phyloP scores from a whole-genome alignment of 2,888 invertebrate genomes.

The Pseudeuparius sepicola region DNA sequence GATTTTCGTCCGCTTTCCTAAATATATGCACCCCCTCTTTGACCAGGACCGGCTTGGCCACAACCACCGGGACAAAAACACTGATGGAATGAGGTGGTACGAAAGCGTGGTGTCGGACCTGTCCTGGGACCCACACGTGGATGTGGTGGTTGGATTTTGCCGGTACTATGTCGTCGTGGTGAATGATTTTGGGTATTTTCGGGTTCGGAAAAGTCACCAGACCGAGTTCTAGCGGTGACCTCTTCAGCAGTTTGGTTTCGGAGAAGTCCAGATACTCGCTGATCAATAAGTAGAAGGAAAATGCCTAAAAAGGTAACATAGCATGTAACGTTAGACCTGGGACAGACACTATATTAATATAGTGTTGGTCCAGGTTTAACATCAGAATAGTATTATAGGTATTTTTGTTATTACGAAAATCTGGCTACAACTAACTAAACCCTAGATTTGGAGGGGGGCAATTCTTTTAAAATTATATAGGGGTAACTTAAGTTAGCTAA shows the following conservation, averaged over 20 bases:
- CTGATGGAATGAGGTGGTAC: slow-evolving; percentile 20
- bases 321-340: too few species aligned
- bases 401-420: too few species aligned
- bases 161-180: slow-evolving; percentile 10
- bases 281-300: too few species aligned
- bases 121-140: slow-evolving; percentile 13
- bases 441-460: too few species aligned
- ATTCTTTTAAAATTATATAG: too few species aligned
- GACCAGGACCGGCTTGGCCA: slow-evolving; percentile 12
- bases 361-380: too few species aligned
- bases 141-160: slow-evolving; percentile 11
- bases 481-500: too few species aligned
- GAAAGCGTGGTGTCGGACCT: slow-evolving; percentile 16
- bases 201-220: slow-evolving; percentile 20
- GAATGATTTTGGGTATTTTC: slow-evolving; percentile 9
- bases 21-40: slow-evolving; percentile 2
- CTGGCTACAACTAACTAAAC: too few species aligned
- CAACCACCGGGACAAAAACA: slow-evolving; percentile 17
- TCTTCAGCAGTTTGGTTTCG: slow-evolving; percentile 14
- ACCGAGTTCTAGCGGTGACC: slow-evolving; percentile 20
- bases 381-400: too few species aligned
- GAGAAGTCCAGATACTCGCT: not conserved
- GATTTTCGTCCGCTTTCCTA: too few species aligned
- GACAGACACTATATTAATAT: too few species aligned
- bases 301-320: too few species aligned